A percentile compares a stretch with the other conserved stretches of the same genome.
Evolutionary conservation across 1,140 invertebrate genomes (phyloP).

Genomic region (Zeugodacus cucurbitae): DNA sequence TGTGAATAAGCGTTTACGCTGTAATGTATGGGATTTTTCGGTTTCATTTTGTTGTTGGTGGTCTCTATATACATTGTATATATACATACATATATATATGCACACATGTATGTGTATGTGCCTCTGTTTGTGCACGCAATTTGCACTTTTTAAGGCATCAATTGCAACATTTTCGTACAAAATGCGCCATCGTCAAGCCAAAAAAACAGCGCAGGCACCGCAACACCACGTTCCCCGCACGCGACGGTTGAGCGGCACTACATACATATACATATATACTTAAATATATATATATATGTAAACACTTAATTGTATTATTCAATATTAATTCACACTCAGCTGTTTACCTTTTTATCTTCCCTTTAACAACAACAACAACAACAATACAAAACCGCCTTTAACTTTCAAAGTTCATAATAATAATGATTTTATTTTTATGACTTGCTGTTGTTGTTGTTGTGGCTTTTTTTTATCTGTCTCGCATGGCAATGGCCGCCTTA

Average conservation of each 20-base stretch:
- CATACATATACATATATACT: neutral
- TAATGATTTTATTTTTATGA: neutral
- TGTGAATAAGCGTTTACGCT: neutral
- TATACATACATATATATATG: too few relatives aligned
- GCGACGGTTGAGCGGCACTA: neutral
- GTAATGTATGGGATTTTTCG: neutral
- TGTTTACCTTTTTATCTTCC: neutral
- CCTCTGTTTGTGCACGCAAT: neutral
- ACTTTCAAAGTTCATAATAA: slow-evolving; percentile 5
- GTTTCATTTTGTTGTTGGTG: neutral
- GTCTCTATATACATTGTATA: too few relatives aligned
- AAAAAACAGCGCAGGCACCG: neutral
- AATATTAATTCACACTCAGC: neutral
- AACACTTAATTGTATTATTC: neutral
- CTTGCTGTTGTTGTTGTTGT: neutral
- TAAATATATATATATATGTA: neutral
- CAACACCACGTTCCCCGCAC: neutral
- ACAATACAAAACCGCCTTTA: neutral
- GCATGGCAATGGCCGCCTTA: slow-evolving; percentile 10
- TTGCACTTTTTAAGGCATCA: neutral
- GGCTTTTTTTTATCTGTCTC: neutral
- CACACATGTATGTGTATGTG: neutral
- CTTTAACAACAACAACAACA: neutral
- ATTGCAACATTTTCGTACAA: slow-evolving; percentile 4
- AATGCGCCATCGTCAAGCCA: neutral